A percentile compares a stretch with the other conserved stretches of the same genome.
These are phyloP conservation scores for Strigamia maritima DNA, from an alignment of 2,888 invertebrate genomes.

Conservation along the genomic window DNA sequence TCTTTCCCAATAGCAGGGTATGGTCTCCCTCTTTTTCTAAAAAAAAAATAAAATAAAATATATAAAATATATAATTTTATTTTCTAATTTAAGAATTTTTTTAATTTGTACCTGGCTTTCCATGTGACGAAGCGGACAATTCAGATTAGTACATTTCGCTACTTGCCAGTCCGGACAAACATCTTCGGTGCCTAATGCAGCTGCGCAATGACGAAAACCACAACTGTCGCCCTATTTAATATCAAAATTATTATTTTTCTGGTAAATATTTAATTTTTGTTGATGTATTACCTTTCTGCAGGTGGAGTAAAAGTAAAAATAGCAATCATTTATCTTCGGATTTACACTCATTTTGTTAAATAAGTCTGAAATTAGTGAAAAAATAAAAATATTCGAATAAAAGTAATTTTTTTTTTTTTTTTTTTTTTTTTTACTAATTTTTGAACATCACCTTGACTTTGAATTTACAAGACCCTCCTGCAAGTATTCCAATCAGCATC, in stretches of 20 bases:
- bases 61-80: neutral
- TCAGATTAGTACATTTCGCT: constrained; percentile 72
- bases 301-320: constrained; percentile 82
- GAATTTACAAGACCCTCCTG: neutral
- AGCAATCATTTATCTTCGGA: constrained; percentile 76
- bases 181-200: constrained; percentile 75
- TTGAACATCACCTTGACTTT: neutral
- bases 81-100: neutral
- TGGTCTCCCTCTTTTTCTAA: constrained; percentile 75
- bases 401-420: constrained; percentile 56
- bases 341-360: neutral
- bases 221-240: constrained; percentile 72
- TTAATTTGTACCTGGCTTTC: constrained; percentile 63
- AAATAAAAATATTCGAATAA: constrained; percentile 49
- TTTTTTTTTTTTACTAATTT: neutral
- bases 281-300: constrained; percentile 68
- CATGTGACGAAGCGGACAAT: constrained; percentile 81
- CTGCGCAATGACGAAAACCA: constrained; percentile 78
- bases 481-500: neutral
- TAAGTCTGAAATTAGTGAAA: constrained; percentile 50
- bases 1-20: constrained; percentile 82
- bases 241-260: constrained; percentile 45
- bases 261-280: constrained; percentile 35
- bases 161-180: constrained; percentile 79
- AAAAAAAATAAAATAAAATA: neutral